phyloP scores from a whole-genome alignment of 2,113 vertebrate genomes.

The Gasterosteus nipponicus region DNA sequence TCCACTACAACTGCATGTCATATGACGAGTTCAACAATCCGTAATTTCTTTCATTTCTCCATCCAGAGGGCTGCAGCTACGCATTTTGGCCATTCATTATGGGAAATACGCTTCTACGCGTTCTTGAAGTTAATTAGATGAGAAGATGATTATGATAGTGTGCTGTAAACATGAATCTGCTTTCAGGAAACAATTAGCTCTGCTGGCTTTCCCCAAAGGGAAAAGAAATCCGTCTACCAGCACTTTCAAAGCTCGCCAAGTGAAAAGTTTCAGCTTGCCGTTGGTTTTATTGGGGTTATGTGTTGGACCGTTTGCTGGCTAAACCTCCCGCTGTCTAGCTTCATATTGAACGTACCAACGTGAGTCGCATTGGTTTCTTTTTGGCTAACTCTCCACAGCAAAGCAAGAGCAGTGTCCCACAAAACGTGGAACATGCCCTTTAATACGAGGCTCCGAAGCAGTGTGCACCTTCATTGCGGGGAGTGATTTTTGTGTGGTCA shows the following conservation, averaged over 20 bases:
- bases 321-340: not conserved
- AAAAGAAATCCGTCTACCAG: not conserved
- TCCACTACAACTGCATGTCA: not conserved
- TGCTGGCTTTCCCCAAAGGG: not conserved
- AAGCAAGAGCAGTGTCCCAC: not conserved
- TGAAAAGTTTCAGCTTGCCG: not conserved
- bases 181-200: not conserved
- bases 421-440: not conserved
- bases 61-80: not conserved
- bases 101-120: not conserved
- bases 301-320: not conserved
- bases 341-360: not conserved
- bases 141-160: not conserved
- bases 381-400: not conserved
- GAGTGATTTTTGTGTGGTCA: not conserved
- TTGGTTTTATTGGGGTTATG: not conserved
- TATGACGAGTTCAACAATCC: not conserved
- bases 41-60: not conserved
- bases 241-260: not conserved
- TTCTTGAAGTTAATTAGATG: not conserved
- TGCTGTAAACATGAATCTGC: not conserved
- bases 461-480: not conserved
- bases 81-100: not conserved
- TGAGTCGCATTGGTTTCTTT: not conserved
- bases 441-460: not conserved